Evolutionary conservation across 2,113 vertebrate genomes (phyloP).

Genomic region (Synchiropus splendidus): DNA sequence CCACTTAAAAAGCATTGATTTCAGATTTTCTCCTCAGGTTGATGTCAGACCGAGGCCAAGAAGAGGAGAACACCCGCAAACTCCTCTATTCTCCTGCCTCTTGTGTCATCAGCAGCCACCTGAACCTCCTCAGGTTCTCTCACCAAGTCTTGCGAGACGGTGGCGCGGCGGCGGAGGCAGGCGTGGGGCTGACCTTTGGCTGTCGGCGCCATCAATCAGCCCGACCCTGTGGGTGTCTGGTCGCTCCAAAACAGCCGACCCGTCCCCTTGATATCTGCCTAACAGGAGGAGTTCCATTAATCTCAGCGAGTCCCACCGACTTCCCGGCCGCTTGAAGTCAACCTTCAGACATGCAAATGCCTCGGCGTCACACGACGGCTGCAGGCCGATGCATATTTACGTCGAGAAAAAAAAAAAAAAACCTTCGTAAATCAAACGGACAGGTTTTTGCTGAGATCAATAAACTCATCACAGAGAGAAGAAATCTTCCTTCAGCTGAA

Average conservation of each 20-base stretch:
- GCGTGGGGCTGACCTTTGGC: conserved; percentile 30
- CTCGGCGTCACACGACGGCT: too few relatives aligned
- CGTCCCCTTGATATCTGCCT: conserved; percentile 36
- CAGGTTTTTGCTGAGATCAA: conserved; percentile 2
- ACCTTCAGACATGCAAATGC: not conserved
- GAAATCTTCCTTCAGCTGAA: conserved; percentile 13
- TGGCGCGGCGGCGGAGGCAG: conserved; percentile 9
- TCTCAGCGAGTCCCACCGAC: conserved; percentile 12
- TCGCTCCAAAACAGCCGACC: conserved; percentile 11
- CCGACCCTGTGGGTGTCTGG: conserved; percentile 19
- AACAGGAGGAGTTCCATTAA: conserved; percentile 34
- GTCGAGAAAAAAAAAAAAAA: not conserved
- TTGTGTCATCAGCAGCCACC: conserved; percentile 18
- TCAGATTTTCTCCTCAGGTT: too few relatives aligned
- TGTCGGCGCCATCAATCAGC: conserved; percentile 43
- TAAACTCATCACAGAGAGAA: conserved; percentile 6
- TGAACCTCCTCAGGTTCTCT: conserved; percentile 10
- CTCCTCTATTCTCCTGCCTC: conserved; percentile 1
- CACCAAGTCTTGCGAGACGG: conserved; percentile 13
- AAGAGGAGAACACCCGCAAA: too few relatives aligned
- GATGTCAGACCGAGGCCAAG: too few relatives aligned
- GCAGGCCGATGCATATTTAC: too few relatives aligned
- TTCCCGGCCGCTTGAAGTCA: conserved; percentile 3
- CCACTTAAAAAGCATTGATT: conserved; percentile 26
- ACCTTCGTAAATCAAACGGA: not conserved